Percentiles rank a stretch among this genome's conserved stretches.
Conservation (phyloP, 2,888 invertebrate genomes). For the Lithophane socia region DNA sequence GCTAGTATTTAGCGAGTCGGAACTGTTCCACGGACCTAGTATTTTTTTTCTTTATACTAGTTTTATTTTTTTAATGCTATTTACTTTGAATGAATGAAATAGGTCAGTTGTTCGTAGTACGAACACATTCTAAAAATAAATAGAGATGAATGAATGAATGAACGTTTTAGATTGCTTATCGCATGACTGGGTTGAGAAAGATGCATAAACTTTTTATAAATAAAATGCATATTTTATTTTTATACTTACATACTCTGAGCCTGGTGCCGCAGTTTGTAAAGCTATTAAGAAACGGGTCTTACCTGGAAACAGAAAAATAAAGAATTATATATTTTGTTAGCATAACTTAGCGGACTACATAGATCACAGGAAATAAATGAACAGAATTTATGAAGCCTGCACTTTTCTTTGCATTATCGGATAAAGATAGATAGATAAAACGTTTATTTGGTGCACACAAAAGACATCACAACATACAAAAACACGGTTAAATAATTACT, state of each 20-base stretch:
- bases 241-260: background rate
- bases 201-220: background rate
- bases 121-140: slow-evolving; percentile 10
- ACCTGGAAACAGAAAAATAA: slow-evolving; percentile 53
- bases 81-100: slow-evolving; percentile 14
- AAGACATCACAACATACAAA: too few relatives aligned
- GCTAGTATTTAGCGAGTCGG: background rate
- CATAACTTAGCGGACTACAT: accelerated
- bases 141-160: slow-evolving; percentile 6
- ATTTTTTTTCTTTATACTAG: background rate
- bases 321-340: background rate
- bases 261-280: background rate
- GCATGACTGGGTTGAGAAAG: slow-evolving; percentile 3
- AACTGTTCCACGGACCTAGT: background rate
- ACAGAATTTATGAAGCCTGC: too few relatives aligned
- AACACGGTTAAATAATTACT: too few relatives aligned
- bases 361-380: background rate
- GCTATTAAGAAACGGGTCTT: slow-evolving; percentile 13
- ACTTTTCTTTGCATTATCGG: too few relatives aligned
- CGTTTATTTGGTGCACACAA: too few relatives aligned
- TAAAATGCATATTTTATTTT: too few relatives aligned
- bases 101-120: slow-evolving; percentile 15
- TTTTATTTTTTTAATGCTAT: background rate
- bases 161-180: slow-evolving; percentile 10
- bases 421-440: too few relatives aligned